Conservation (phyloP, 2,113 vertebrate species). For the Triplophysa dalaica region DNA sequence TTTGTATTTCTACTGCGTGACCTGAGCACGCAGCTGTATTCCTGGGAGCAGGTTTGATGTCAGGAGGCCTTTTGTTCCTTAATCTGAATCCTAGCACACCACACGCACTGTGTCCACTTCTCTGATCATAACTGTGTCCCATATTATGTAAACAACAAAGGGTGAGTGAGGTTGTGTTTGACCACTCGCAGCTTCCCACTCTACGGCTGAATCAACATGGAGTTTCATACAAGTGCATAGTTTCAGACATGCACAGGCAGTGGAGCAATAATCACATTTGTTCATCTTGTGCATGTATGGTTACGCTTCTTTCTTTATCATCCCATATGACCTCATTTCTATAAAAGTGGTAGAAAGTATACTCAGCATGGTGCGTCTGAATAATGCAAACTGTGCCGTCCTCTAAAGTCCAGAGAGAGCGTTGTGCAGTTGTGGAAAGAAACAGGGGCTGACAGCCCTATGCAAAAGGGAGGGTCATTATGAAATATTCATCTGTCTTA, state of each 20-base stretch:
- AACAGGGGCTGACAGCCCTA: slow-evolving; percentile 72
- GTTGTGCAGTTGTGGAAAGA: slow-evolving; percentile 69
- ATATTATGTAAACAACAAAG: slow-evolving; percentile 47
- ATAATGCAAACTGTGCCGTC: slow-evolving; percentile 72
- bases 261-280: not conserved
- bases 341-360: slow-evolving; percentile 65
- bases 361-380: slow-evolving; percentile 69
- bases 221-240: not conserved
- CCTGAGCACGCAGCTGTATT: slow-evolving; percentile 59
- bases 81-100: slow-evolving; percentile 45
- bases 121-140: slow-evolving; percentile 29
- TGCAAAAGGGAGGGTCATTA: slow-evolving; percentile 59
- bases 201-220: slow-evolving; percentile 21
- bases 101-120: slow-evolving; percentile 29
- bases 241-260: not conserved
- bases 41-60: slow-evolving; percentile 48
- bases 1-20: slow-evolving; percentile 52
- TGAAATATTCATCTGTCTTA: slow-evolving; percentile 77
- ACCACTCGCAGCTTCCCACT: slow-evolving; percentile 20
- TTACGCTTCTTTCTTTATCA: slow-evolving; percentile 27
- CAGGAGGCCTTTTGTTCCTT: slow-evolving; percentile 70
- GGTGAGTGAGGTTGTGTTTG: slow-evolving; percentile 27
- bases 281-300: slow-evolving; percentile 16
- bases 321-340: slow-evolving; percentile 64
- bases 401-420: slow-evolving; percentile 70